Base-by-base conservation (phyloP, 2,113 vertebrate genomes). In the Coptodon bakossiorum region DNA sequence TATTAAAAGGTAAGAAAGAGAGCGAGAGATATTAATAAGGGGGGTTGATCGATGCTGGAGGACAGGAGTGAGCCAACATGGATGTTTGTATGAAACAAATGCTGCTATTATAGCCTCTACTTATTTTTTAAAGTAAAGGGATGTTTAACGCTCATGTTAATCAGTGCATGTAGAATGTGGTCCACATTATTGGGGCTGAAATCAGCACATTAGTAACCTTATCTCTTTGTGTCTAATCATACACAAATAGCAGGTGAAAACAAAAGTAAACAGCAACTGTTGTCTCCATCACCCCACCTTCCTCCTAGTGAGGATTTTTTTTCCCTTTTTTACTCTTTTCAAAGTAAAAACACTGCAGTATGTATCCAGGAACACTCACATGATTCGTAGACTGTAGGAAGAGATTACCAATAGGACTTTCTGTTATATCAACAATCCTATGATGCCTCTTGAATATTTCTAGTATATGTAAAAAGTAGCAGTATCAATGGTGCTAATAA, bases 331-430 rank as follows among this genome's bases (percentile, higher is more conserved):
- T 3, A 43, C 13, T 43, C 66, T 0, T 27, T 73, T 73, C 13
- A 73, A 73, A 73, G 66, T 27, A 45, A 9, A 73, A 73, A 0
- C 66, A 0, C 66, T 45, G 66, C 0, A 73, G 13, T 73, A 45
- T 0, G 38, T 45, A 24, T 73, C 22, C 22, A 73, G 0, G 66
- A 73, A 45, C 38, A 73, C 66, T 45, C 24, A 73, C 13, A 16
- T 16, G 1, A 7, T 24, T 73, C 0, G 7, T 0, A 24, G 0
- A 73, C 9, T 45, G 13, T 17, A 73, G 68, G 9, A 43, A 17
- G 9, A 48, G 16, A 76, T 76, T 29, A 19, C 22, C 4, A 19
- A 0, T 6, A 0, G 9, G 40, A 76, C 0, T 0, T 29, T 73
- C 11, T 73, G 14, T 45, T 29, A 45, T 45, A 40, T 48, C 24